phyloP scores from a whole-genome alignment of 1,140 invertebrate species.

The Euura saliciscinereae region DNA sequence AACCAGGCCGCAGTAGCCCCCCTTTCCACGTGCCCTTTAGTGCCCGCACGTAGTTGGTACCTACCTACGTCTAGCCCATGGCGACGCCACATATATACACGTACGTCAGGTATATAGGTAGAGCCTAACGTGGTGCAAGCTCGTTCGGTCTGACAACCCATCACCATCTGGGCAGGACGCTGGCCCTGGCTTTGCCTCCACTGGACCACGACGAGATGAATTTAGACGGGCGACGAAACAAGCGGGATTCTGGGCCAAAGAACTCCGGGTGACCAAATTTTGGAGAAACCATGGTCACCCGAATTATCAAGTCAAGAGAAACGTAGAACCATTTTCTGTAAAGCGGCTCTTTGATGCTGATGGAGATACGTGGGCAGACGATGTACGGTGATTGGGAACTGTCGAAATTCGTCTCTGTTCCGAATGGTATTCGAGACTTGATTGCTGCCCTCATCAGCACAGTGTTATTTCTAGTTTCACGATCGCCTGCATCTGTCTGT shows the following conservation, averaged over 20 bases:
- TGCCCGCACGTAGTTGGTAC: slow-evolving; percentile 6
- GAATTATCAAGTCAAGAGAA: too few relatives aligned
- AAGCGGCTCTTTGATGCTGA: too few relatives aligned
- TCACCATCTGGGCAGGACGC: neutral
- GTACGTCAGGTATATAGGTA: neutral
- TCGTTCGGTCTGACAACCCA: slow-evolving; percentile 1
- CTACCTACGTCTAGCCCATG: slow-evolving; percentile 4
- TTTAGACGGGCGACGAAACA: slow-evolving; percentile 6
- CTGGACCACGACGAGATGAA: neutral
- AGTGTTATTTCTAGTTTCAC: neutral
- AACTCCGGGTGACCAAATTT: too few relatives aligned
- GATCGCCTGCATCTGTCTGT: neutral
- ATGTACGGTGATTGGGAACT: too few relatives aligned
- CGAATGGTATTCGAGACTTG: too few relatives aligned
- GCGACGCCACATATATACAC: neutral
- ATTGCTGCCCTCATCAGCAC: too few relatives aligned
- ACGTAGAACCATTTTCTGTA: too few relatives aligned
- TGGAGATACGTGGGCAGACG: too few relatives aligned
- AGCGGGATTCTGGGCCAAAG: neutral
- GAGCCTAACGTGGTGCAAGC: slow-evolving; percentile 4
- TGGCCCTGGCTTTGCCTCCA: neutral
- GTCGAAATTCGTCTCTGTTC: too few relatives aligned
- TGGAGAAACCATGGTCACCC: too few relatives aligned
- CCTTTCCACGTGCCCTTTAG: slow-evolving; percentile 9
- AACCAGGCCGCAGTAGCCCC: slow-evolving; percentile 40